Evolutionary conservation across 2,797 vertebrate species (phyloP).

Genomic region (Acanthurus lineatus): DNA sequence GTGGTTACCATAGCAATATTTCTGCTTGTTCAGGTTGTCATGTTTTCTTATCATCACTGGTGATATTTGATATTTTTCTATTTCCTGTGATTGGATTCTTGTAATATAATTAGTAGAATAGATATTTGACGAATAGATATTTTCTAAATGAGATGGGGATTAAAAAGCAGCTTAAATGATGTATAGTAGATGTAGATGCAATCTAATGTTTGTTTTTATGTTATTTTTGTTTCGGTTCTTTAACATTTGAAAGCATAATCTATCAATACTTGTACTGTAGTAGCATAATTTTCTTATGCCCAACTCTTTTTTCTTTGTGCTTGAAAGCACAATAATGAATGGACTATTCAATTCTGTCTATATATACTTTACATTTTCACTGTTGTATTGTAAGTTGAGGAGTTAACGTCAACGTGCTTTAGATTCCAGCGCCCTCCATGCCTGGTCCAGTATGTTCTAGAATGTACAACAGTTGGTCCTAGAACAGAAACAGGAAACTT

Average conservation of each 20-base stretch:
- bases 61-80: conserved; percentile 92
- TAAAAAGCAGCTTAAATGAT: conserved; percentile 83
- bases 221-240: conserved; percentile 78
- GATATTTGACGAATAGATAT: conserved; percentile 90
- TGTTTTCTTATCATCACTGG: conserved; percentile 87
- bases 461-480: conserved; percentile 79
- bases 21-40: conserved; percentile 87
- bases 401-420: conserved; percentile 75
- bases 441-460: conserved; percentile 75
- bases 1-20: conserved; percentile 88
- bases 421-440: conserved; percentile 74
- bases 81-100: conserved; percentile 86
- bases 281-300: conserved; percentile 82
- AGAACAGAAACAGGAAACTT: conserved; percentile 72
- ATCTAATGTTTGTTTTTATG: conserved; percentile 81
- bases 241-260: conserved; percentile 82
- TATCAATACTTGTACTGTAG: conserved; percentile 82
- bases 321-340: conserved; percentile 72
- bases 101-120: conserved; percentile 87
- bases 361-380: conserved; percentile 81
- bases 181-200: conserved; percentile 86
- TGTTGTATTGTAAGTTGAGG: conserved; percentile 79
- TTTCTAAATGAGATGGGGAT: conserved; percentile 86
- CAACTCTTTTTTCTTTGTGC: conserved; percentile 64
- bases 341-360: conserved; percentile 74